phyloP scores from a whole-genome alignment of 92 coral and sea anemone species.

The Pocillopora meandrina region DNA sequence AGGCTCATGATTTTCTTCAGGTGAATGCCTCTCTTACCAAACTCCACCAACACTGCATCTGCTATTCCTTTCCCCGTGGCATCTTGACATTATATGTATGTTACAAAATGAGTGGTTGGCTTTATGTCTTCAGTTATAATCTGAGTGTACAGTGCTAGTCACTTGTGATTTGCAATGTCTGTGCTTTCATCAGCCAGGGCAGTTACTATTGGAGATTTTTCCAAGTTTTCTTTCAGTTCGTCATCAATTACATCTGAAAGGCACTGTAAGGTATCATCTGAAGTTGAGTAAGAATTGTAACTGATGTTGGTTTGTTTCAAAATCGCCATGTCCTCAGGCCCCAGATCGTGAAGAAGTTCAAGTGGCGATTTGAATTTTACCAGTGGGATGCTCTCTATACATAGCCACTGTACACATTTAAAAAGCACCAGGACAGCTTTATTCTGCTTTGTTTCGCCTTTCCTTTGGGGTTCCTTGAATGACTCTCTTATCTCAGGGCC shows the following conservation, averaged over 20 bases:
- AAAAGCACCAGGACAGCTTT: conserved; percentile 28
- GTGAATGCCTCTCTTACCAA: conserved; percentile 30
- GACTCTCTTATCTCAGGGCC: too few relatives aligned
- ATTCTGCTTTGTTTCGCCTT: conserved; percentile 18
- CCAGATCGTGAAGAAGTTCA: too few relatives aligned
- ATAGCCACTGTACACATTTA: conserved; percentile 36
- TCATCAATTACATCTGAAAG: conserved; percentile 32
- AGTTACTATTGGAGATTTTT: conserved; percentile 20
- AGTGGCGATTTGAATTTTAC: too few relatives aligned
- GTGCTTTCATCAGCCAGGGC: conserved; percentile 33
- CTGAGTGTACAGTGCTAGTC: conserved; percentile 13
- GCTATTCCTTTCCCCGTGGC: conserved; percentile 31
- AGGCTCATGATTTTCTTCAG: conserved; percentile 39
- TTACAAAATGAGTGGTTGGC: conserved; percentile 34
- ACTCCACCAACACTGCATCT: conserved; percentile 18
- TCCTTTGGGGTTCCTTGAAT: background rate
- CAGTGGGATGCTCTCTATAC: conserved; percentile 11
- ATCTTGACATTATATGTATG: conserved; percentile 30
- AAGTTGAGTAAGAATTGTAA: too few relatives aligned
- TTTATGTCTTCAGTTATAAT: conserved; percentile 23
- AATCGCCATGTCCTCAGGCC: too few relatives aligned
- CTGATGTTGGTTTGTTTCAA: too few relatives aligned
- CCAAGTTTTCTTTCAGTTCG: conserved; percentile 22
- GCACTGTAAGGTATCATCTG: background rate
- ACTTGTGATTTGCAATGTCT: conserved; percentile 12